These are phyloP conservation scores for Enteromius afrohamiltoni DNA, from an alignment of 2,797 vertebrate species.

Conservation along the genomic window DNA sequence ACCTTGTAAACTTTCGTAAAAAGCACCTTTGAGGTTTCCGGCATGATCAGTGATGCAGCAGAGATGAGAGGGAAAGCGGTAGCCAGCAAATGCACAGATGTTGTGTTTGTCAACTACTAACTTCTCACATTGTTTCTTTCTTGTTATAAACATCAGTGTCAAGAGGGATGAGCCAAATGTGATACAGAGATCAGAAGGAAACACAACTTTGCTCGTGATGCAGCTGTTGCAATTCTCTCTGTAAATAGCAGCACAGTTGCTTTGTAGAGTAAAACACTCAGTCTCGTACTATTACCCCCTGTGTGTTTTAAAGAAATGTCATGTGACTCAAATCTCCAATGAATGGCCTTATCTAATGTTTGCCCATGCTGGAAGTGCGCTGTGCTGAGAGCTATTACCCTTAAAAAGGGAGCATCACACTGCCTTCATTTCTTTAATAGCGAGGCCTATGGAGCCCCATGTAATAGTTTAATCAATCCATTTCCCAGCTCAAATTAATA, in stretches of 20 bases:
- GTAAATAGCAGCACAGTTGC: slow-evolving; percentile 56
- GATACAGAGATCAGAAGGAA: slow-evolving; percentile 38
- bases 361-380: slow-evolving; percentile 1
- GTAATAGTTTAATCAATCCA: slow-evolving; percentile 59
- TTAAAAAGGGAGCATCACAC: slow-evolving; percentile 21
- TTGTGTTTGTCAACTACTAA: slow-evolving; percentile 41
- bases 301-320: slow-evolving; percentile 19
- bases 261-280: slow-evolving; percentile 57
- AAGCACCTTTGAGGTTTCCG: slow-evolving; percentile 30
- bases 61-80: neutral
- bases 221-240: slow-evolving; percentile 49
- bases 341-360: slow-evolving; percentile 52
- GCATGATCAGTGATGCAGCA: slow-evolving; percentile 11
- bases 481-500: slow-evolving; percentile 56
- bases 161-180: slow-evolving; percentile 30
- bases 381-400: slow-evolving; percentile 49
- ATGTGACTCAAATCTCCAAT: slow-evolving; percentile 40
- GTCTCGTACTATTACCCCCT: slow-evolving; percentile 46
- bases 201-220: slow-evolving; percentile 53
- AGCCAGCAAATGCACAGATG: neutral
- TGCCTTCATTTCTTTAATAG: slow-evolving; percentile 50
- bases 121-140: slow-evolving; percentile 25
- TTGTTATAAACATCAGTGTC: neutral
- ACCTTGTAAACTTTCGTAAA: slow-evolving; percentile 9
- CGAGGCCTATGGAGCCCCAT: slow-evolving; percentile 41